Evolutionary conservation across 1,140 invertebrate genomes (phyloP), one percentile per base, ranked within the genome.

Genomic region (Tetramorium parvispinum): DNA sequence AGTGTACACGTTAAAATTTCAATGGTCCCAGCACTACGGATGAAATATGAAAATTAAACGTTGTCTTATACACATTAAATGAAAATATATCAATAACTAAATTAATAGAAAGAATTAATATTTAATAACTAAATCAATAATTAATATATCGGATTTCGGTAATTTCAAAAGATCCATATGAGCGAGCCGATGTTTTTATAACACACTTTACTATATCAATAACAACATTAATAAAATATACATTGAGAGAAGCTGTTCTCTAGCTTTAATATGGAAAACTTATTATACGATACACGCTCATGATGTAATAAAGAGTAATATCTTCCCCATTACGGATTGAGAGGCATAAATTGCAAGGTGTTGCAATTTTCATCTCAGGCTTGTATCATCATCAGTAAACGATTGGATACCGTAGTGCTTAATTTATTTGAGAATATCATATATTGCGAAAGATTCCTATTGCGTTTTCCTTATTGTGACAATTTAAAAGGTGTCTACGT

Each of bases 401-500:
- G 27, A 40, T 49, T 49, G 32, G 21, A 4, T 57, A 65, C 27
- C 13, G 46, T 71, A 85, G 57, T 75, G 21, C 57, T 59, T 10
- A 43, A 66, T 43, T 68, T 57, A 85, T 51, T 13, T 66, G 21
- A 10, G 51, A 11, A 46, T 71, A 43, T 10, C 46, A 57, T 53
- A 78, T 16, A 10, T 24, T 49, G 43, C 40, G 16, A 66, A 61
- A 68, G n/a, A 1, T 55, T 24, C 1, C 37, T 37, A 27, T 68
- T n/a, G 37, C 21, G 10, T 24, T 79, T 79, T 21, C 40, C 18
- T 66, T 66, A 51, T 55, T 40, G 40, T 68, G 53, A 87, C 37
- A 73, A 49, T 37, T 63, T 66, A 81, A 70, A 85, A 85, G 86
- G 75, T 90, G 76, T 90, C 75, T 63, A 16, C 78, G 61, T 77